A percentile compares a stretch with the other conserved stretches of the same genome.
These are phyloP conservation scores for Heliopora coerulea DNA, from an alignment of 92 coral and sea anemone species.

Conservation along the genomic window DNA sequence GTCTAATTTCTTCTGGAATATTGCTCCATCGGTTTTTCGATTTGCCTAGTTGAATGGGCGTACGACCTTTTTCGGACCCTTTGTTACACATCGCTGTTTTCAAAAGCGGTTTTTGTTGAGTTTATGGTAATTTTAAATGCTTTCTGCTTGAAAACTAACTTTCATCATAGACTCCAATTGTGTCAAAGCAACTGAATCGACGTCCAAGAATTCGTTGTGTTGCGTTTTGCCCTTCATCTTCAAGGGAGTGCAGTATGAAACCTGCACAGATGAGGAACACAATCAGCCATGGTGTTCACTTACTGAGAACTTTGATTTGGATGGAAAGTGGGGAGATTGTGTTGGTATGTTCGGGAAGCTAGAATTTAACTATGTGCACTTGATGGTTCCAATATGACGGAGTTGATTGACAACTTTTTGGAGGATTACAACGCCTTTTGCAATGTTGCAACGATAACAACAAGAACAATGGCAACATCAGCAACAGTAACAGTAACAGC, in stretches of 20 bases:
- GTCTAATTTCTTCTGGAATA: too few species aligned
- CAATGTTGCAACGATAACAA: neutral
- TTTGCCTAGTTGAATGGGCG: too few species aligned
- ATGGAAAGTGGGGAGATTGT: constrained; percentile 92
- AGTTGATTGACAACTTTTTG: too few species aligned
- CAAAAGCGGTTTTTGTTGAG: neutral
- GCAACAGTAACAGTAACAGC: neutral
- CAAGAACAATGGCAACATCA: neutral
- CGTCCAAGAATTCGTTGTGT: constrained; percentile 64
- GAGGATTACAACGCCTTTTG: too few species aligned
- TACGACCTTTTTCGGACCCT: too few species aligned
- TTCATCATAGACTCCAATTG: constrained; percentile 68
- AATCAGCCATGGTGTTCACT: constrained; percentile 89
- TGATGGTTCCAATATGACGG: too few species aligned
- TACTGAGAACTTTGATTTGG: constrained; percentile 83
- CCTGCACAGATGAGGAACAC: constrained; percentile 72
- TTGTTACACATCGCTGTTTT: too few species aligned
- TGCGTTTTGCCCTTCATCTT: constrained; percentile 90
- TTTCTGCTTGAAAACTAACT: neutral
- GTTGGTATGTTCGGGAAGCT: constrained; percentile 69
- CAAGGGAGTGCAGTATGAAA: constrained; percentile 79
- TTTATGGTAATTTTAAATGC: neutral
- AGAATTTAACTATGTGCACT: too few species aligned
- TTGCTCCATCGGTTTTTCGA: too few species aligned
- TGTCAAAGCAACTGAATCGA: constrained; percentile 70